Percentiles rank a stretch among this genome's conserved stretches.
phyloP scores from a whole-genome alignment of 1,140 invertebrate genomes.

The Bombus superbus region DNA sequence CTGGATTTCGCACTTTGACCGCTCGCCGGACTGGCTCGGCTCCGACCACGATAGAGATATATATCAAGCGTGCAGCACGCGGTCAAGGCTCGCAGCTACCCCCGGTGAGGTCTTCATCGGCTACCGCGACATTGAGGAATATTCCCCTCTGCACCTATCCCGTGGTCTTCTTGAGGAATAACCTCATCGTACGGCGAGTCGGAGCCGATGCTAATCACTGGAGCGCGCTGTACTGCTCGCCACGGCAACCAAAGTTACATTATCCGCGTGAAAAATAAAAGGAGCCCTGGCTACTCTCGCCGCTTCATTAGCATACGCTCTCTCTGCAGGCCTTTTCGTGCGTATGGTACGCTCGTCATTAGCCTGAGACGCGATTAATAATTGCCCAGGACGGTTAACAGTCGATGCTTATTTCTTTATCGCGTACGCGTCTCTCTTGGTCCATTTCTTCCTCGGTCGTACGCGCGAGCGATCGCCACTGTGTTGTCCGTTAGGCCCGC shows the following conservation, averaged over 20 bases:
- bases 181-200: constrained; percentile 49
- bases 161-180: constrained; percentile 51
- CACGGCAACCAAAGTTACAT: constrained; percentile 60
- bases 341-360: constrained; percentile 59
- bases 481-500: constrained; percentile 27
- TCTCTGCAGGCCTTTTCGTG: constrained; percentile 13
- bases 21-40: constrained; percentile 12
- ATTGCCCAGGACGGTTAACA: constrained; percentile 63
- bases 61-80: constrained; percentile 43
- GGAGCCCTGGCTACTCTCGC: constrained; percentile 13
- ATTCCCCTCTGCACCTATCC: constrained; percentile 65
- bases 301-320: constrained; percentile 70
- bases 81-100: constrained; percentile 63
- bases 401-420: constrained; percentile 66
- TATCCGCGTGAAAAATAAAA: constrained; percentile 64
- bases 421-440: constrained; percentile 11
- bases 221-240: constrained; percentile 9
- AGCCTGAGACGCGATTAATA: constrained; percentile 69
- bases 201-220: constrained; percentile 65
- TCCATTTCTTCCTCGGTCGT: neutral
- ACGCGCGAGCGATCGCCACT: neutral
- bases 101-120: constrained; percentile 69
- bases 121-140: constrained; percentile 69
- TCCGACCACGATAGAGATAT: constrained; percentile 43
- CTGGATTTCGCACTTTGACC: constrained; percentile 58